Percentiles rank a stretch among this genome's conserved stretches.
Evolutionary conservation across 2,888 invertebrate species (phyloP).

Genomic region (Steinernema hermaphroditum): DNA sequence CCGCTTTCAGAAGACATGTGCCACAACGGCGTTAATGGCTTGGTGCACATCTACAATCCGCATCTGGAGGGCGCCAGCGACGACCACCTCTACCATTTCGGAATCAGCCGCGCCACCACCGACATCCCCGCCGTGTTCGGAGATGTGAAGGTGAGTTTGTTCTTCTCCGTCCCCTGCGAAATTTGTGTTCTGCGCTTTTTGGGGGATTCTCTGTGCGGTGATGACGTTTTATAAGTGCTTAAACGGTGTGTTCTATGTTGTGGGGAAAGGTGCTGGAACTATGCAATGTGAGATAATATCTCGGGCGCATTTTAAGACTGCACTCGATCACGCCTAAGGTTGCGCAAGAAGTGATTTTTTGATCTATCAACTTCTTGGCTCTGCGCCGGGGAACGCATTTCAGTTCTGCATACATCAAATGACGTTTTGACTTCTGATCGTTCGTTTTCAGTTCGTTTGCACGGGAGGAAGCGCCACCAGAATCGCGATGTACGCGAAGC

Average conservation of each 20-base stretch:
- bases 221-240: background rate
- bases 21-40: background rate
- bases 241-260: background rate
- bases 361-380: background rate
- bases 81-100: slow-evolving; percentile 33
- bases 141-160: slow-evolving; percentile 25
- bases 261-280: background rate
- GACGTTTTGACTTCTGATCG: too few species aligned
- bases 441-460: slow-evolving; percentile 68
- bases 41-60: slow-evolving; percentile 28
- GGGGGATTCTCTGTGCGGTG: background rate
- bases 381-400: too few species aligned
- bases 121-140: slow-evolving; percentile 24
- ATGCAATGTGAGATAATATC: background rate
- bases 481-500: slow-evolving; percentile 68
- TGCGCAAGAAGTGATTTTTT: background rate
- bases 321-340: background rate
- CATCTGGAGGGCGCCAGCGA: background rate
- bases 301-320: background rate
- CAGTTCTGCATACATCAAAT: too few species aligned
- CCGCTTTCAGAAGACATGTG: background rate
- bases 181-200: background rate
- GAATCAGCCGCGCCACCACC: slow-evolving; percentile 6
- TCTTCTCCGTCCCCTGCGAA: background rate
- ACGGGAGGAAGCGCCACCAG: slow-evolving; percentile 69